These are phyloP conservation scores for Sesia bembeciformis DNA, from an alignment of 2,888 invertebrate species.

Conservation along the genomic window DNA sequence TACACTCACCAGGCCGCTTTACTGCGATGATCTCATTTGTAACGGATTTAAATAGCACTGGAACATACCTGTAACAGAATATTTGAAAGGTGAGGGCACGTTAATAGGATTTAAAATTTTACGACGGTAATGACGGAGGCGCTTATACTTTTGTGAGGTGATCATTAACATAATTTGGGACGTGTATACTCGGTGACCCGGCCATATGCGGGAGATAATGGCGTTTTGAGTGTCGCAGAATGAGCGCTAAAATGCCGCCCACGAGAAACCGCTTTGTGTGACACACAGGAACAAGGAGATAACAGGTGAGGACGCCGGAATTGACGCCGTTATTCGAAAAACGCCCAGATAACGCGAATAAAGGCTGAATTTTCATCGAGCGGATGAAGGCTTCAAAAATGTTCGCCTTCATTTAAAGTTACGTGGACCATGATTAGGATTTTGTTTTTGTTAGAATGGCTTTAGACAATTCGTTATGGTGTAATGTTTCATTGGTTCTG, in stretches of 20 bases:
- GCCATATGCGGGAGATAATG: conserved; percentile 37
- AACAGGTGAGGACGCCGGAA: conserved; percentile 49
- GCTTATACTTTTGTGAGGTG: conserved; percentile 35
- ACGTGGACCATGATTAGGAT: conserved; percentile 43
- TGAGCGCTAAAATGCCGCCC: conserved; percentile 35
- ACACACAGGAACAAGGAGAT: conserved; percentile 46
- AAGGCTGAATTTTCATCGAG: conserved; percentile 26
- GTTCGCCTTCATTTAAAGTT: conserved; percentile 51
- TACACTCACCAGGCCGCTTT: conserved; percentile 19
- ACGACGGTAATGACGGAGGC: conserved; percentile 23
- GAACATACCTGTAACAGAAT: conserved; percentile 50
- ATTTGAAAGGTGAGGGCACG: conserved; percentile 16
- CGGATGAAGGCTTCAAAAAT: conserved; percentile 47
- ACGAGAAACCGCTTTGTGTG: conserved; percentile 34
- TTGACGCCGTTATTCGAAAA: conserved; percentile 58
- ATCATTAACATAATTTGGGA: conserved; percentile 44
- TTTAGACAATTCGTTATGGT: no score
- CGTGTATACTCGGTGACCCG: conserved; percentile 23
- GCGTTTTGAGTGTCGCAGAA: conserved; percentile 41
- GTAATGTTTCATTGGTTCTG: no score
- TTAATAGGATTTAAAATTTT: conserved; percentile 36
- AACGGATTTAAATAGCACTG: conserved; percentile 3
- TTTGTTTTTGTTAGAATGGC: conserved; percentile 12
- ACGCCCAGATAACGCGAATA: conserved; percentile 53
- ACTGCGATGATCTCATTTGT: conserved; percentile 17